Evolutionary conservation across 2,113 vertebrate species (phyloP), one percentile per base, ranked within the genome.

Genomic region (Lampris incognitus): DNA sequence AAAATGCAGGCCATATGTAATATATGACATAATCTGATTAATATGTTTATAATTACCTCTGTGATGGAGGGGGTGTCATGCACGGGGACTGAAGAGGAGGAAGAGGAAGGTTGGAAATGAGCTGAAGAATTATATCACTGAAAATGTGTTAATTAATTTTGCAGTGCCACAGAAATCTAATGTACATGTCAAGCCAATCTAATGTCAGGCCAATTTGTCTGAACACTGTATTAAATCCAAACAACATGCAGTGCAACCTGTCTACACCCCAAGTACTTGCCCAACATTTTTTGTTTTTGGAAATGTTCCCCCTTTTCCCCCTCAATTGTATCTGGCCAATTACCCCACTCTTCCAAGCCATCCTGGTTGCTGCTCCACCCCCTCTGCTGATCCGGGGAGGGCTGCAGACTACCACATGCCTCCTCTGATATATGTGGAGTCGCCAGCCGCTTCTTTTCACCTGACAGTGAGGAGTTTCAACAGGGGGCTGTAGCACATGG

Each of bases 1-100:
- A 81, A 90, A 94, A 93, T 81, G 72, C 81, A 92, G 88, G 88
- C 90, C 92, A 94, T 85, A 91, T 94, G 93, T 93, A 93, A 92
- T 92, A 91, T 85, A 91, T 94, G 93, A 94, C 94, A 93, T 89
- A 91, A 92, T 92, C 90, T 92, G 92, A 94, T 93, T 90, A 93
- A 94, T 93, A 87, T 81, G 73, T 88, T 93, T 94, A 87, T 94
- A 95, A 94, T 93, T 89, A 88, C 78, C 89, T 85, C 83, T 83
- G 76, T 78, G 77, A 84, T 24, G 24, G 24, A 24, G 24, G 82
- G 74, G 72, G 66, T 66, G 75, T 84, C 76, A 83, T 66, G 59
- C 55, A 72, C 71, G 41, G 39, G 63, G 63, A 58, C 54, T 67
- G 59, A 85, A 55, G 75, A 87, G 66, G 79, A 85, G 56, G 75